Evolutionary conservation across 2,888 invertebrate species (phyloP), one percentile per base, ranked within the genome.

Genomic region (Drosophila neotestacea): DNA sequence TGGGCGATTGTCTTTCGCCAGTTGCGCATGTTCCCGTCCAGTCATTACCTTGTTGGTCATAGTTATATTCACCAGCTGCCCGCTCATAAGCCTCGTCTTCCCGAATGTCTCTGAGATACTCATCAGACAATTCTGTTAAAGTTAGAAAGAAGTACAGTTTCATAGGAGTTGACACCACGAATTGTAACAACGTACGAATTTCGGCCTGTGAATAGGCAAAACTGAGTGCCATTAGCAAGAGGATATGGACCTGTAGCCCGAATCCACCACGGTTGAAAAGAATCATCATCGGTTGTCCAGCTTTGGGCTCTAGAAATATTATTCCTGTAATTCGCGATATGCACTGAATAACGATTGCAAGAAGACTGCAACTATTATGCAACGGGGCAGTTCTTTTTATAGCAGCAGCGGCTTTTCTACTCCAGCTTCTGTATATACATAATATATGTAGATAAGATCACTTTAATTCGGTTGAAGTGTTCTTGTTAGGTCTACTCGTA

Each of bases 361-460:
- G 7, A 47, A 60, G 68, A 83, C 84, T 83, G 84, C 59, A 64
- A 32, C 22, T 50, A 22, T 28, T 48, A 6, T 44, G 27, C 22
- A n/a, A 32, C 32, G 27, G 6, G 11, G 6, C 73, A 51, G 67
- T 52, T 60, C 62, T 50, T 64, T 83, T 84, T 83, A 83, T 83
- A 81, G 66, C n/a, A 16, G 54, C 42, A 47, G 16, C 28, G 22
- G 6, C 36, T 52, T 48, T 30, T 30, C 13, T 41, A 41, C 34
- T 13, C 9, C 13, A 52, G 51, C 47, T 39, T 63, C 56, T 44
- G 28, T 13, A 22, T 13, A n/a, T 38, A 52, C 16, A 32, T 27
- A 42, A 6, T 44, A 16, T 34, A 47, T 48, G 30, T 36, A 69
- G 78, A 82, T 70, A 79, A 82, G 44, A 63, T 22, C 47, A 28